Conservation (phyloP, 1,140 invertebrate genomes). For the Drosophila tropicalis region DNA sequence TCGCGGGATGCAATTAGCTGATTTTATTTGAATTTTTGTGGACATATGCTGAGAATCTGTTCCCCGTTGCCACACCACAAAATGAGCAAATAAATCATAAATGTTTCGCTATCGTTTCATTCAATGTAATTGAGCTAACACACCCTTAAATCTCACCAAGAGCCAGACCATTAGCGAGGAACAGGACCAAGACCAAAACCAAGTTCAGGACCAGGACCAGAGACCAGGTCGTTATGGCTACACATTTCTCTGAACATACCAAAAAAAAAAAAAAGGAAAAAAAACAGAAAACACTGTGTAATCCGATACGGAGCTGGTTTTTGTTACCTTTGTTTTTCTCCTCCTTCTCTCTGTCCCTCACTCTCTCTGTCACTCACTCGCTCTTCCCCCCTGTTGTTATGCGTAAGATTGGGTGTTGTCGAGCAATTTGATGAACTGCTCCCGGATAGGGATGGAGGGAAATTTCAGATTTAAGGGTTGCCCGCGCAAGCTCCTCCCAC, state of each 20-base stretch:
- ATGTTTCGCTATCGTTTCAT: slow-evolving; percentile 54
- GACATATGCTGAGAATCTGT: slow-evolving; percentile 55
- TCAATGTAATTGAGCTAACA: slow-evolving; percentile 65
- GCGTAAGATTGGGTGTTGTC: slow-evolving; percentile 55
- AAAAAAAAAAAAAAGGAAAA: slow-evolving; percentile 19
- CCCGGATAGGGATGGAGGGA: slow-evolving; percentile 16
- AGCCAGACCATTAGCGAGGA: slow-evolving; percentile 5
- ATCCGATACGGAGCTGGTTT: slow-evolving; percentile 53
- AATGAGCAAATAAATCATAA: slow-evolving; percentile 82
- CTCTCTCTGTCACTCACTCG: no score
- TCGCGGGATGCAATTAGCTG: slow-evolving; percentile 68
- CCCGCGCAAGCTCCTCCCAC: slow-evolving; percentile 49
- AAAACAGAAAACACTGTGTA: slow-evolving; percentile 62
- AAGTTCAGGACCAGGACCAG: slow-evolving; percentile 24
- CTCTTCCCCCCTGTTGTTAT: slow-evolving; percentile 19
- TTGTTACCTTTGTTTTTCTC: slow-evolving; percentile 13
- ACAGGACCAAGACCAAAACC: slow-evolving; percentile 13
- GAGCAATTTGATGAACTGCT: slow-evolving; percentile 8
- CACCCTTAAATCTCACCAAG: slow-evolving; percentile 49
- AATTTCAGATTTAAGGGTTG: slow-evolving; percentile 41
- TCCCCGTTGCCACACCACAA: slow-evolving; percentile 48
- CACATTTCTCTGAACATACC: slow-evolving; percentile 51
- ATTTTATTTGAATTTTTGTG: slow-evolving; percentile 53
- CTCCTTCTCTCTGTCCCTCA: background rate
- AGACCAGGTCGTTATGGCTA: slow-evolving; percentile 49